Base-by-base conservation (phyloP, 2,888 invertebrate genomes). In the Dichetophora obliterata region DNA sequence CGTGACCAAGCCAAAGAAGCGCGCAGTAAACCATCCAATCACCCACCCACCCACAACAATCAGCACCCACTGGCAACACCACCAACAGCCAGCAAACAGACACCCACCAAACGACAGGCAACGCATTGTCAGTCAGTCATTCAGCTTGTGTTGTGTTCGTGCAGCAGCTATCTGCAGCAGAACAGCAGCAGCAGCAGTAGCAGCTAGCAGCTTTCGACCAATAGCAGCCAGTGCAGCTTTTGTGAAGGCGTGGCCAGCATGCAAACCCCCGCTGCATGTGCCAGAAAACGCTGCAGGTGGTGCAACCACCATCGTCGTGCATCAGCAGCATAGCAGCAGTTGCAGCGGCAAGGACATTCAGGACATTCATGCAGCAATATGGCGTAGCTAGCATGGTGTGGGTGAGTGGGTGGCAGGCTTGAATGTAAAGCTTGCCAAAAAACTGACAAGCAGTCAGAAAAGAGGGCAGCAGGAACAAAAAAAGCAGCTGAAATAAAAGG, bases 231-330 rank as follows among this genome's bases (percentile, higher is more conserved):
- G 82, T 80, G 82, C 81, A 80, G 80, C 78, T 75, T 76, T 78
- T 85, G 85, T 84, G 87, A 85, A 85, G 87, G 87, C 86, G 87
- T 87, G 87, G 87, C 87, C 85, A 86, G 86, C 84, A 83, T 87
- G 87, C 86, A 87, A 86, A 86, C 87, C 86, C 86, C 81, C 79
- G 80, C 75, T 75, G 59, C 70, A 66, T 43, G 37, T 52, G 50
- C 27, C 65, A 9, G 68, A 31, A 31, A 61, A 65, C 75, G 65
- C 48, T 68, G 68, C 72, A 68, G 73, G 74, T 74, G 74, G 85
- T 85, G 83, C 85, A 85, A 83, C 85, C 63, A 65, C 63, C 71
- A 71, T 68, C 61, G 63, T 63, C 61, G 43, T 11, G 19, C 34
- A 57, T 16, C 31, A 31, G n/a, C 34, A 61, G 19, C 48, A n/a